Percentiles rank a stretch among this genome's conserved stretches.
phyloP scores from a whole-genome alignment of 2,113 vertebrate species.

The Bagarius yarrelli region DNA sequence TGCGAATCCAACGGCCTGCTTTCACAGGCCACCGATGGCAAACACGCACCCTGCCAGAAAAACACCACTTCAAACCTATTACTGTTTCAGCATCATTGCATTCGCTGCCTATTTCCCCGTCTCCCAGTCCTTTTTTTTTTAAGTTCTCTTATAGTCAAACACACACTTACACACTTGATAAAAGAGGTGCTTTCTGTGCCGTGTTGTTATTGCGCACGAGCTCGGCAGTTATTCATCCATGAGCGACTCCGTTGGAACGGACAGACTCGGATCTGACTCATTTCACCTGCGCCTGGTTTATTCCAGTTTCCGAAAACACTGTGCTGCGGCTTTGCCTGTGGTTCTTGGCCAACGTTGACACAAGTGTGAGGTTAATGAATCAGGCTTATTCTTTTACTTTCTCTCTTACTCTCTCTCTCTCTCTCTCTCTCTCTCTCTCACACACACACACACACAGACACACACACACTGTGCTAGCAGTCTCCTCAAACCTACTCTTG shows the following conservation, averaged over 20 bases:
- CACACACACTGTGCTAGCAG: neutral
- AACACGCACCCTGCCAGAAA: constrained; percentile 43
- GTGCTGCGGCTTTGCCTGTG: constrained; percentile 13
- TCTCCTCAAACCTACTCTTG: neutral
- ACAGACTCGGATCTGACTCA: constrained; percentile 35
- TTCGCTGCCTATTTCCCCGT: neutral
- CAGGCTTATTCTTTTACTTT: neutral
- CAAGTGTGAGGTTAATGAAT: constrained; percentile 43
- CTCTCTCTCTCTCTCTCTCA: no score
- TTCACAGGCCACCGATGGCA: constrained; percentile 41
- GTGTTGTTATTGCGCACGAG: constrained; percentile 27
- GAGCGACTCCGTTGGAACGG: constrained; percentile 27
- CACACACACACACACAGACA: neutral
- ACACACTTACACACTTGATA: neutral
- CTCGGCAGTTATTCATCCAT: constrained; percentile 25
- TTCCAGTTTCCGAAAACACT: constrained; percentile 37
- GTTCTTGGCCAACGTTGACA: constrained; percentile 46
- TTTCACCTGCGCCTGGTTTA: constrained; percentile 35
- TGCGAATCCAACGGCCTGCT: constrained; percentile 30
- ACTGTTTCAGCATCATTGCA: constrained; percentile 43
- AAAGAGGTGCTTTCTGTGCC: constrained; percentile 16
- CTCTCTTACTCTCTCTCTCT: neutral
- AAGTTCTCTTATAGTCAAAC: neutral
- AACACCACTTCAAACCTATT: constrained; percentile 42
- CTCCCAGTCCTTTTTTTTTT: neutral